Base-by-base conservation (phyloP, 2,113 vertebrate genomes). In the Bucco capensis region DNA sequence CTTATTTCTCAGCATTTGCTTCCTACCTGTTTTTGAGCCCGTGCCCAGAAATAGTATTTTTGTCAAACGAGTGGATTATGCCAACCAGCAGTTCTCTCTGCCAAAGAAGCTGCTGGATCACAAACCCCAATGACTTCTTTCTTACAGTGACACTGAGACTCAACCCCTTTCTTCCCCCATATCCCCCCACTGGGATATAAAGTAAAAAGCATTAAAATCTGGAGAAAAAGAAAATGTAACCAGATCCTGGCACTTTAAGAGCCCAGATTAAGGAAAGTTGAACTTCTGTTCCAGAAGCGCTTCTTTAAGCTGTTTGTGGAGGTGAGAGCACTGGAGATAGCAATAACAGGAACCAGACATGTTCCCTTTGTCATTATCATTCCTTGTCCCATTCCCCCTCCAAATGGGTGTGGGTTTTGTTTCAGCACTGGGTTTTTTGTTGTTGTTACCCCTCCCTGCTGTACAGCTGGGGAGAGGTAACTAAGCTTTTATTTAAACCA, bases 11-110 rank as follows among this genome's bases (percentile, higher is more conserved):
- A 97, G 97, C 97, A 95, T 98, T 98, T 98, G 97, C 98, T 98
- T 98, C 98, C 98, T 98, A 98, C 98, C 98, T 98, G 98, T 97
- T 98, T 98, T 98, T 98, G 98, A 98, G 97, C 69, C 78, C 14
- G 94, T 98, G 98, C 98, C 98, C 98, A 98, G 98, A 98, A 98
- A 98, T 98, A 98, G 98, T 97, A 98, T 97, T 98, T 98, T 98
- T 98, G 97, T 98, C 97, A 98, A 97, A 96, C 40, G 96, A 97
- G 96, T 95, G 90, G 94, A 96, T 97, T 96, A 96, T 98, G 98
- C 98, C 98, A 98, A 96, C 96, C 97, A 97, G 97, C 95, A 96
- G 92, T 88, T 92, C 89, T 82, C 69, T 83, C 95, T 98, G 98
- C 98, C 98, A 98, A 97, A 93, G 96, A 96, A 97, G 96, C 97